Conservation (phyloP, 2,888 invertebrate species). For the Nesidiocoris tenuis region DNA sequence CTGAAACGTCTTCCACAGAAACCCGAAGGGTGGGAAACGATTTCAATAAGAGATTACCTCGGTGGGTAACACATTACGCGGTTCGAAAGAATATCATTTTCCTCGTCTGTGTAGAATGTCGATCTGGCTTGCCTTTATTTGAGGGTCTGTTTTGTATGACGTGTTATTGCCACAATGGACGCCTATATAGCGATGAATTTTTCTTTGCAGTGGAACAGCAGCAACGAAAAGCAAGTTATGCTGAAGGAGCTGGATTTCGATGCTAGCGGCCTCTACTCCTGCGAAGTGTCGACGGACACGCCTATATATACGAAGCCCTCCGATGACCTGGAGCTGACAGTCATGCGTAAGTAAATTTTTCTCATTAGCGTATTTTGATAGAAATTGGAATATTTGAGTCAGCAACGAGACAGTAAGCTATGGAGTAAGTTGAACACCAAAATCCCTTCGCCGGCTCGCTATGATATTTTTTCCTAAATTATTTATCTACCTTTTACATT, state of each 20-base stretch:
- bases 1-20: background rate
- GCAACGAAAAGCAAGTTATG: slow-evolving; percentile 68
- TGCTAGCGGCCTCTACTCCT: slow-evolving; percentile 75
- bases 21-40: background rate
- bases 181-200: background rate
- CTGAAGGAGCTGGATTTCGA: slow-evolving; percentile 73
- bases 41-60: background rate
- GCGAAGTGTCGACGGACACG: slow-evolving; percentile 77
- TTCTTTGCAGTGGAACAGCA: slow-evolving; percentile 61
- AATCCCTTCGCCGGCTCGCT: too few relatives aligned
- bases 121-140: too few relatives aligned
- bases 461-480: too few relatives aligned
- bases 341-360: slow-evolving; percentile 69
- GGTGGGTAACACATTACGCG: background rate
- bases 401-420: too few relatives aligned
- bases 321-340: slow-evolving; percentile 71
- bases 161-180: too few relatives aligned
- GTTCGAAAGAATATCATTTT: too few relatives aligned
- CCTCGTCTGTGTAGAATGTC: too few relatives aligned
- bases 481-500: too few relatives aligned
- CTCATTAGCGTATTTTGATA: too few relatives aligned
- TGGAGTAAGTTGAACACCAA: too few relatives aligned
- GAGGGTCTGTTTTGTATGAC: too few relatives aligned
- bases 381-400: too few relatives aligned
- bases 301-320: slow-evolving; percentile 81